Base-by-base conservation (phyloP, 2,113 vertebrate genomes). In the Podarcis raffonei region DNA sequence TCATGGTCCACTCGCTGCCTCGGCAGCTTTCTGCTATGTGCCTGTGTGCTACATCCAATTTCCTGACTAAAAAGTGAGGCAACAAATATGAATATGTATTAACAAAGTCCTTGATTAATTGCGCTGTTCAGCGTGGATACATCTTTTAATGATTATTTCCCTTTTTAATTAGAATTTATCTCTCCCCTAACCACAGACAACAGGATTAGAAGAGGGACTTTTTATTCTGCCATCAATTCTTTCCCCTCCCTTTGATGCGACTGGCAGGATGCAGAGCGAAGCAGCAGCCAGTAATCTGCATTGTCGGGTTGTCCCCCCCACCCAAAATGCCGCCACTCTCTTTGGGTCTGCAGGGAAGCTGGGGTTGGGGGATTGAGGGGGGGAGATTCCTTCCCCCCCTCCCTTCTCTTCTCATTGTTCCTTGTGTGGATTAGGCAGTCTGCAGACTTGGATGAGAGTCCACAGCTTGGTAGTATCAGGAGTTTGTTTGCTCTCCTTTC, bases 131-230 rank as follows among this genome's bases (percentile, higher is more conserved):
- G 86, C 81, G 75, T 81, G 89, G 91, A 92, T 95, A 59, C 94
- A 90, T 92, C 92, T 95, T 95, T 95, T 94, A 95, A 95, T 94
- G 92, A 95, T 95, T 91, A 92, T 86, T 94, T 95, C 93, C 94
- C 87, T 85, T 93, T 93, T 90, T 94, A 95, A 94, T 95, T 94
- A 95, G 94, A 86, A 88, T 94, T 89, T 91, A 90, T 93, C 91
- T 93, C 82, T 92, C 79, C 18, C 91, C 92, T 91, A 90, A 81
- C 59, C 39, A 88, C 91, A 92, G 87, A 92, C 86, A 90, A 89
- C 91, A 93, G 88, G 90, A 25, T 39, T 76, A 91, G 81, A 69
- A 12, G 2, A 76, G 1, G 27, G 84, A 85, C 35, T 81, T 91
- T 91, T 83, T 22, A 90, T 90, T 57, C 89, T 85, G 77, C 92